Percentiles rank a stretch among this genome's conserved stretches.
phyloP scores from a whole-genome alignment of 2,888 invertebrate species.

The Steinernema hermaphroditum region DNA sequence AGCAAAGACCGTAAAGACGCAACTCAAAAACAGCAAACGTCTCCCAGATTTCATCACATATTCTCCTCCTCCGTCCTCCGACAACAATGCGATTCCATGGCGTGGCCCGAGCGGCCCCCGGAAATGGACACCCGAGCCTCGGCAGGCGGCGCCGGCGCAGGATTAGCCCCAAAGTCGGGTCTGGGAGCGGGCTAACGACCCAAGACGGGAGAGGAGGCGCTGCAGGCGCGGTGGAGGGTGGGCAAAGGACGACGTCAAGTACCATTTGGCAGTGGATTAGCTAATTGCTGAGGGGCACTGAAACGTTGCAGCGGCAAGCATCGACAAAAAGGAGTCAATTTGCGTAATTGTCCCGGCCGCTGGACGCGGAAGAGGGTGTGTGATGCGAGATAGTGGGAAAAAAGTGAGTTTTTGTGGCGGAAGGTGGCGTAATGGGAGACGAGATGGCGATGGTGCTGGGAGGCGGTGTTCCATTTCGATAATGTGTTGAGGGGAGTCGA shows the following conservation, averaged over 20 bases:
- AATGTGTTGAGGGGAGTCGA: no score
- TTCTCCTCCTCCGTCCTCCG: constrained; percentile 2
- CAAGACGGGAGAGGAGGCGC: neutral
- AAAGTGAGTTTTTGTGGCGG: neutral
- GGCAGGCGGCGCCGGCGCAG: neutral
- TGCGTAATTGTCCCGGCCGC: neutral
- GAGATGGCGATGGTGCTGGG: no score
- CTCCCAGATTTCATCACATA: neutral
- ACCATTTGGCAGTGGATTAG: constrained; percentile 18
- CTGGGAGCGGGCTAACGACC: constrained; percentile 10
- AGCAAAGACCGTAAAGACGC: neutral
- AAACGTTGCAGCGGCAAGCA: constrained; percentile 1
- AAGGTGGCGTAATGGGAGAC: no score
- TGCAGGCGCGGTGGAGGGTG: no score
- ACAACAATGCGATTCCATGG: no score
- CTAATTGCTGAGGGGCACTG: constrained; percentile 17
- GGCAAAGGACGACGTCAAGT: neutral
- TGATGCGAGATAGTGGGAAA: neutral
- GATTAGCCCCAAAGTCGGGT: constrained; percentile 9
- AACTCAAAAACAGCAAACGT: neutral
- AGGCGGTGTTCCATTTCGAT: no score
- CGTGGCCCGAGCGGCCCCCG: neutral
- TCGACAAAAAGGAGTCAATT: constrained; percentile 16
- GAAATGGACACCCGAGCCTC: constrained; percentile 17
- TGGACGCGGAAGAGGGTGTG: neutral